phyloP scores from a whole-genome alignment of 2,113 vertebrate species.

The Chauna torquata region DNA sequence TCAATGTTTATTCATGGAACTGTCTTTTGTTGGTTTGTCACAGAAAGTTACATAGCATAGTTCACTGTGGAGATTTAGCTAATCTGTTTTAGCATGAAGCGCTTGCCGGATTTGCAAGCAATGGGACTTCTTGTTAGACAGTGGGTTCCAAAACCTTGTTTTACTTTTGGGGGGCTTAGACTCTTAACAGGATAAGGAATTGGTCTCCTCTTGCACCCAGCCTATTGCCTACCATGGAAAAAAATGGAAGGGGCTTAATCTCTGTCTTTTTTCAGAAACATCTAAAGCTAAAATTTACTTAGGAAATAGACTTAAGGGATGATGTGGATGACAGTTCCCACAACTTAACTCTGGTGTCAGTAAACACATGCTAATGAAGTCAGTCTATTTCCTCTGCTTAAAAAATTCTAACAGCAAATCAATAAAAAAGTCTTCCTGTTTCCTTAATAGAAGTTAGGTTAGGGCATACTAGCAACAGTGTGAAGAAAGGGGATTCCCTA shows the following conservation, averaged over 20 bases:
- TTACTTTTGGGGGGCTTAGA: neutral
- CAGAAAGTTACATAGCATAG: neutral
- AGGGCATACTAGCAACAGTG: neutral
- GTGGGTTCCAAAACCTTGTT: neutral
- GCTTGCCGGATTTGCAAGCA: neutral
- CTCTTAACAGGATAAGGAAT: neutral
- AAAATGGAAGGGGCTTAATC: neutral
- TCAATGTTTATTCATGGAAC: constrained; percentile 47
- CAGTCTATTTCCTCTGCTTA: neutral
- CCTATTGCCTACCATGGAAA: neutral
- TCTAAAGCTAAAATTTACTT: neutral
- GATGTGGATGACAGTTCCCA: neutral
- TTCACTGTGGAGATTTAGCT: neutral
- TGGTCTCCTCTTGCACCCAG: neutral
- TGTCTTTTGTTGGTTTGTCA: constrained; percentile 21
- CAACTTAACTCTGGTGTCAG: neutral
- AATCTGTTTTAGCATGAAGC: neutral
- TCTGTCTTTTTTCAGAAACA: neutral
- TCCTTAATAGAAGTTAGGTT: neutral
- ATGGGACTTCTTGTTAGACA: neutral
- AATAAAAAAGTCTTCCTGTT: neutral
- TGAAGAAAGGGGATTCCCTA: constrained; percentile 11
- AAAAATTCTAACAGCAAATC: neutral
- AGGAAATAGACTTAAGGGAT: neutral
- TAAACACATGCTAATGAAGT: neutral